phyloP scores from a whole-genome alignment of 1,140 invertebrate genomes.

The Stegodyphus dumicola region DNA sequence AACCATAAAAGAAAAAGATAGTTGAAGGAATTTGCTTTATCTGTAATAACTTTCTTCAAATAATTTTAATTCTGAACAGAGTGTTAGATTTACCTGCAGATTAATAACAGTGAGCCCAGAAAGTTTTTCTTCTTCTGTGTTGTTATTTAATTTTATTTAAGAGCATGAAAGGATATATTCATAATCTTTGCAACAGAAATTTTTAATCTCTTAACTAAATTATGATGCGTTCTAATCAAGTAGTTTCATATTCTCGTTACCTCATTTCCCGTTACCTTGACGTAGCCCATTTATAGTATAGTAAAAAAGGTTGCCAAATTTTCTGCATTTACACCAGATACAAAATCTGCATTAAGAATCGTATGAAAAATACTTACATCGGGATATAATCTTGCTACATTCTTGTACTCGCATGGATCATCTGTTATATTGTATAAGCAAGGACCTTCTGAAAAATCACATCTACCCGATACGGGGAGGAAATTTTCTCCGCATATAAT shows the following conservation, averaged over 20 bases:
- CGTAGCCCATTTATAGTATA: no score
- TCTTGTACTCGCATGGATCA: conserved; percentile 69
- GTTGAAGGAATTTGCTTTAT: no score
- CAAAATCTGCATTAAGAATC: background rate
- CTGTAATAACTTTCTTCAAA: no score
- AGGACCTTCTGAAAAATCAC: conserved; percentile 40
- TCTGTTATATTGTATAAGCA: conserved; percentile 64
- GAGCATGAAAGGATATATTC: no score
- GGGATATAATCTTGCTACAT: conserved; percentile 65
- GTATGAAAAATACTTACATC: conserved; percentile 40
- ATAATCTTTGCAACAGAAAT: no score
- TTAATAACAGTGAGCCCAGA: no score
- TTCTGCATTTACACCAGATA: background rate
- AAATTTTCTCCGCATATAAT: conserved; percentile 51
- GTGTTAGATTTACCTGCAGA: no score
- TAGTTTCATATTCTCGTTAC: background rate
- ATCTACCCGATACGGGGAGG: conserved; percentile 48
- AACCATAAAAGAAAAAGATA: no score
- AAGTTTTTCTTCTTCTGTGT: no score
- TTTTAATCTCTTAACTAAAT: background rate
- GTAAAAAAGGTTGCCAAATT: no score
- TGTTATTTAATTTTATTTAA: no score
- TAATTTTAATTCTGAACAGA: no score
- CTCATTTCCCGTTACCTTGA: background rate
- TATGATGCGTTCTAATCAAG: background rate